Base-by-base conservation (phyloP, 2,113 vertebrate genomes). In the Phodopus roborovskii region DNA sequence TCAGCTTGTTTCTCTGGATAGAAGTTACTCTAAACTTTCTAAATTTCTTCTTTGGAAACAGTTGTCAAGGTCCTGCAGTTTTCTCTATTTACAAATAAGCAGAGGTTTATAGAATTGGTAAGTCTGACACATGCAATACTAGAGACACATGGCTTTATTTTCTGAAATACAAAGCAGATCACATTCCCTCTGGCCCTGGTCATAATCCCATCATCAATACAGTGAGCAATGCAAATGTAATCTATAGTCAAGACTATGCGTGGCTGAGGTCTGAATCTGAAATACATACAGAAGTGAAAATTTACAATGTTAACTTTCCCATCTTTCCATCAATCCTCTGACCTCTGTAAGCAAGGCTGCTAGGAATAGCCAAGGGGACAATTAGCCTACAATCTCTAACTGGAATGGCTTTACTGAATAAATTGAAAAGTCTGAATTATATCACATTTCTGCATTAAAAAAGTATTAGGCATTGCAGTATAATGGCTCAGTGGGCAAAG, bases 61-160 rank as follows among this genome's bases (percentile, higher is more conserved):
- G 97, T 98, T 96, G 98, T 97, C 97, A 97, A 98, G 95, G 92
- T 85, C 92, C 86, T 93, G 96, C 97, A 97, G 95, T 98, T 98
- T 98, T 98, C 92, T 97, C 97, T 98, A 98, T 97, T 98, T 98
- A 98, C 98, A 98, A 96, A 96, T 81, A 82, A 91, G 95, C 28
- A 94, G 97, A 97, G 96, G 73, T 90, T 98, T 98, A 97, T 7
- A 94, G 97, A 98, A 97, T 94, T 96, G 97, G 97, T 84, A 97
- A 88, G 93, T 97, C 92, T 96, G 94, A 98, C 98, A 66, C 12
- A 53, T 58, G 96, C 84, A 97, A 96, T 95, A 96, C 95, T 98
- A 97, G 95, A 98, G 94, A 97, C 91, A 95, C 66, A 88, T 66
- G 97, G 97, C 97, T 97, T 98, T 98, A 98, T 97, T 97, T 98